Conservation (phyloP, 92 coral and sea anemone genomes). For the Chrysogorgia sp. region DNA sequence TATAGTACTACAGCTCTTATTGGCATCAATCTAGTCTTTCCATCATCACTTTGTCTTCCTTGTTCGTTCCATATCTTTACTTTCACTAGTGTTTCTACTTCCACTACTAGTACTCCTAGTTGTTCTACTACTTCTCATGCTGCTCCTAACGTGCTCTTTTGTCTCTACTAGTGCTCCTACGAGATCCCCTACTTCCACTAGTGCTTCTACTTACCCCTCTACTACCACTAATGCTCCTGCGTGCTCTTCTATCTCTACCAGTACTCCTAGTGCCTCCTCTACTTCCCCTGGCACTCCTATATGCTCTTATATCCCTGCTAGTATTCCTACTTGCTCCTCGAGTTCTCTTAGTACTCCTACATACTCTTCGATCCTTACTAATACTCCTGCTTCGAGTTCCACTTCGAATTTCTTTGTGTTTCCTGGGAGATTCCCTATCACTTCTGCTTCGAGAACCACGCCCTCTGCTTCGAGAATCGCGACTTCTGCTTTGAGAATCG, state of each 20-base stretch:
- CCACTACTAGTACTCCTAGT: constrained; percentile 3
- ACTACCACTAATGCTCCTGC: neutral
- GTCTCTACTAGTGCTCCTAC: neutral
- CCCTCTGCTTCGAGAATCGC: too few relatives aligned
- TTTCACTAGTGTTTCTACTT: neutral
- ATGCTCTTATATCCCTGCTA: too few relatives aligned
- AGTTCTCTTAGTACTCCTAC: neutral
- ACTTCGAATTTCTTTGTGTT: too few relatives aligned
- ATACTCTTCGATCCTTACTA: neutral
- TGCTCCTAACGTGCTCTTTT: neutral
- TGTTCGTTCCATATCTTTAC: neutral
- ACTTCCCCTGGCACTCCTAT: neutral
- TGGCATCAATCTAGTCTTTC: neutral
- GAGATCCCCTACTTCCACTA: neutral
- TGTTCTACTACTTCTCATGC: neutral
- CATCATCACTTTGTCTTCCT: neutral
- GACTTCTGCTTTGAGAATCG: too few relatives aligned
- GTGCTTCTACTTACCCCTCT: neutral
- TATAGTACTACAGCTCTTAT: neutral
- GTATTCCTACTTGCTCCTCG: neutral
- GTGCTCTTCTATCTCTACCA: neutral
- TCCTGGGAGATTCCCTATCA: neutral
- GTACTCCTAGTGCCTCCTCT: neutral
- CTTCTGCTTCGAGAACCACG: too few relatives aligned
- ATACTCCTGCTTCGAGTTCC: neutral